phyloP scores from a whole-genome alignment of 2,113 vertebrate species.

The Sinocyclocheilus anophthalmus region DNA sequence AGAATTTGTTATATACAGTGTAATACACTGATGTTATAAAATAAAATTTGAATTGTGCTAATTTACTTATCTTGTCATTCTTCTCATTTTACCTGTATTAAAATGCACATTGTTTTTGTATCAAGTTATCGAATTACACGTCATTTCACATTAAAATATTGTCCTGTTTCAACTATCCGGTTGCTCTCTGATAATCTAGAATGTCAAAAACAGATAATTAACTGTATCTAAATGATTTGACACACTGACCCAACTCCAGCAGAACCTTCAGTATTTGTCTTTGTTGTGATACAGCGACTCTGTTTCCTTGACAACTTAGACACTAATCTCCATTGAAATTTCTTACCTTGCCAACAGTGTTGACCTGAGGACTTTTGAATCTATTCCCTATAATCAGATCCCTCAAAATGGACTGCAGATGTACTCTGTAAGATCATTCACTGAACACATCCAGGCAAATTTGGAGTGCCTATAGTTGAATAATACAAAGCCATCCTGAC shows the following conservation, averaged over 20 bases:
- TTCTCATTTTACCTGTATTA: background rate
- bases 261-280: background rate
- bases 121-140: background rate
- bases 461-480: background rate
- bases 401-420: background rate
- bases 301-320: background rate
- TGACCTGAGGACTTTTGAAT: conserved; percentile 9
- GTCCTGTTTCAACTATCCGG: background rate
- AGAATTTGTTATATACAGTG: conserved; percentile 60
- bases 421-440: background rate
- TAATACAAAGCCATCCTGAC: background rate
- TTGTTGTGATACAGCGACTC: background rate
- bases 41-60: conserved; percentile 57
- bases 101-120: background rate
- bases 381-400: conserved; percentile 10
- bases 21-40: conserved; percentile 57
- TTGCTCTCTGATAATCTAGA: background rate
- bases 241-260: background rate
- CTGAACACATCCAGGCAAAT: background rate
- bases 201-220: background rate
- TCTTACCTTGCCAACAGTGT: background rate
- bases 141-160: background rate
- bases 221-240: background rate
- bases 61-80: conserved; percentile 18
- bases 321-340: conserved; percentile 13